Conservation (phyloP, 2,888 invertebrate species). For the Parapristionchus giblindavisi region DNA sequence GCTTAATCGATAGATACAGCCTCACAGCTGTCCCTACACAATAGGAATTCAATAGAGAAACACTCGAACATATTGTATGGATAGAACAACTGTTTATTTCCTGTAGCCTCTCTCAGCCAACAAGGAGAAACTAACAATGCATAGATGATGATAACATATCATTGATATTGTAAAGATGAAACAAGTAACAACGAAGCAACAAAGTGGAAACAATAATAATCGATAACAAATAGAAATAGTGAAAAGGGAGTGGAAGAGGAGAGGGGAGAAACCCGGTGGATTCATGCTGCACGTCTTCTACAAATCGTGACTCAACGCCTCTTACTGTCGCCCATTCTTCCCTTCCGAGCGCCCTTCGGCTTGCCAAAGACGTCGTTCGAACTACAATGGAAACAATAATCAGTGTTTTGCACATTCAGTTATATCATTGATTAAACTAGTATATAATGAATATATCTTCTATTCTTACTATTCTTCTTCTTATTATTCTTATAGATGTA, state of each 20-base stretch:
- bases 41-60: constrained; percentile 2
- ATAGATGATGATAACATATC: too few species aligned
- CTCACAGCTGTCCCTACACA: constrained; percentile 26
- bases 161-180: too few species aligned
- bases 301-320: not conserved
- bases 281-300: not conserved
- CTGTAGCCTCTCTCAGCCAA: too few species aligned
- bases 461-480: not conserved
- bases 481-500: not conserved
- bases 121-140: too few species aligned
- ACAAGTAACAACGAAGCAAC: too few species aligned
- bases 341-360: constrained; percentile 26
- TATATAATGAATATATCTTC: not conserved
- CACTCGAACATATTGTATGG: too few species aligned
- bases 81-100: constrained; percentile 19
- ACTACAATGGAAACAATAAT: constrained; percentile 12
- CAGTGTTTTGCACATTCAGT: constrained; percentile 6
- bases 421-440: not conserved
- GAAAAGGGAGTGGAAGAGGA: not conserved
- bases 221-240: constrained; percentile 16
- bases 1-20: constrained; percentile 11
- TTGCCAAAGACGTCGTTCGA: constrained; percentile 26
- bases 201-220: constrained; percentile 17
- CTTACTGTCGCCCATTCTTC: constrained; percentile 12
- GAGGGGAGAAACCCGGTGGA: not conserved